Evolutionary conservation across 2,797 vertebrate species (phyloP).

Genomic region (Poeciliopsis paucimaculata): DNA sequence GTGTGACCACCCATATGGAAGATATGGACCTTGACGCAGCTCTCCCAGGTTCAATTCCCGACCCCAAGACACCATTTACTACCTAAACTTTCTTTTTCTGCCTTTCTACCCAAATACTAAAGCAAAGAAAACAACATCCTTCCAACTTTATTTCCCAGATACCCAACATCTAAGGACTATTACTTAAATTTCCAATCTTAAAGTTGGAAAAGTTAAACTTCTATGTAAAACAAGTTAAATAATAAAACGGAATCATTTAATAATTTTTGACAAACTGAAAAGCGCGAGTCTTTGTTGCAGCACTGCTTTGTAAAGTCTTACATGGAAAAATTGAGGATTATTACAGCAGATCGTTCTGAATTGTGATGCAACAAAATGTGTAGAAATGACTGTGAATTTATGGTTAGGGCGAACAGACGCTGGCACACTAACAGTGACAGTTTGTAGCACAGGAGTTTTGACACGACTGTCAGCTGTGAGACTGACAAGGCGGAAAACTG

Average conservation of each 20-base stretch:
- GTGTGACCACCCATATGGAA: not conserved
- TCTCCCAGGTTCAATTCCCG: not conserved
- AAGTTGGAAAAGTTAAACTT: not conserved
- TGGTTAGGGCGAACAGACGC: constrained; percentile 1
- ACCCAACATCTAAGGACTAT: not conserved
- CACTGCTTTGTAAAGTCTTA: not conserved
- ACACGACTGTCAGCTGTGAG: constrained; percentile 24
- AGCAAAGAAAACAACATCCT: not conserved
- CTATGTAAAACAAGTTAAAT: not conserved
- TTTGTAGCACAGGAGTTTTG: constrained; percentile 16
- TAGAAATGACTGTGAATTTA: not conserved
- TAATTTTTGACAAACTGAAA: not conserved
- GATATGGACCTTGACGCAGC: not conserved
- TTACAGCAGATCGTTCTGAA: constrained; percentile 5
- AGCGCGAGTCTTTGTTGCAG: not conserved
- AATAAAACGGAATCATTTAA: not conserved
- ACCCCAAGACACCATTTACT: not conserved
- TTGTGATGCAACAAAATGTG: constrained; percentile 25
- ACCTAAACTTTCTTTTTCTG: not conserved
- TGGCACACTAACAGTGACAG: constrained; percentile 26
- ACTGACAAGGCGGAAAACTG: constrained; percentile 4
- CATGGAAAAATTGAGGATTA: not conserved
- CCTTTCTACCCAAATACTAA: not conserved
- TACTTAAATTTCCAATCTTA: not conserved
- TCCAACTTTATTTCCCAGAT: not conserved